Evolutionary conservation across 1,140 invertebrate genomes (phyloP).

Genomic region (Bombus ignitus): DNA sequence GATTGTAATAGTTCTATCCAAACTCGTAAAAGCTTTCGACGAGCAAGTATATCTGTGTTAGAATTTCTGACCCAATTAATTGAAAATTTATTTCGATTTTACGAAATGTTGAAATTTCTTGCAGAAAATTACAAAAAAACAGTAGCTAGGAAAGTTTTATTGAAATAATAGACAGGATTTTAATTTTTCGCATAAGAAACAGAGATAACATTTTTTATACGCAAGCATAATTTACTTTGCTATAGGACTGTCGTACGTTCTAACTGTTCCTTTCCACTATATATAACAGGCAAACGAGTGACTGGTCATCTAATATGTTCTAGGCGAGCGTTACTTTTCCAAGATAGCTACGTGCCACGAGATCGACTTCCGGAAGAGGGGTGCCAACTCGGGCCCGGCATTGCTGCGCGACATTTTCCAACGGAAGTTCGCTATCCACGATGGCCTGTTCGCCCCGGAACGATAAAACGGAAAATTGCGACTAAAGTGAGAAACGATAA

Average conservation of each 20-base stretch:
- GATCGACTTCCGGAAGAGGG: neutral
- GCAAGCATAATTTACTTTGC: neutral
- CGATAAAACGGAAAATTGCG: slow-evolving; percentile 36
- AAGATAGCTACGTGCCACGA: neutral
- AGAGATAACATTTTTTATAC: neutral
- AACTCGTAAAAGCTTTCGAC: no score
- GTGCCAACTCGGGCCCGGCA: neutral
- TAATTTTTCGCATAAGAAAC: no score
- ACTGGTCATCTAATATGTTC: neutral
- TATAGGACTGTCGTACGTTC: neutral
- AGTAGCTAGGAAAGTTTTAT: no score
- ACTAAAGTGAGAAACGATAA: slow-evolving; percentile 30
- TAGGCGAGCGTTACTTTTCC: neutral
- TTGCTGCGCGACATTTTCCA: slow-evolving; percentile 6
- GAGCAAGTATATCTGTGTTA: no score
- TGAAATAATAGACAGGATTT: no score
- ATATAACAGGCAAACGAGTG: no score
- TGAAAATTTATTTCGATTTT: no score
- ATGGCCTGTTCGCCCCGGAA: neutral
- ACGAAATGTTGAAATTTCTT: neutral
- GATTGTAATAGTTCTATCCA: no score
- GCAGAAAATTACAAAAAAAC: no score
- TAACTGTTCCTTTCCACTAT: no score
- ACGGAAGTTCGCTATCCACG: neutral
- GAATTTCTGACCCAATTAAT: no score